Evolutionary conservation across 2,797 vertebrate species (phyloP).

Genomic region (Coreius guichenoti): DNA sequence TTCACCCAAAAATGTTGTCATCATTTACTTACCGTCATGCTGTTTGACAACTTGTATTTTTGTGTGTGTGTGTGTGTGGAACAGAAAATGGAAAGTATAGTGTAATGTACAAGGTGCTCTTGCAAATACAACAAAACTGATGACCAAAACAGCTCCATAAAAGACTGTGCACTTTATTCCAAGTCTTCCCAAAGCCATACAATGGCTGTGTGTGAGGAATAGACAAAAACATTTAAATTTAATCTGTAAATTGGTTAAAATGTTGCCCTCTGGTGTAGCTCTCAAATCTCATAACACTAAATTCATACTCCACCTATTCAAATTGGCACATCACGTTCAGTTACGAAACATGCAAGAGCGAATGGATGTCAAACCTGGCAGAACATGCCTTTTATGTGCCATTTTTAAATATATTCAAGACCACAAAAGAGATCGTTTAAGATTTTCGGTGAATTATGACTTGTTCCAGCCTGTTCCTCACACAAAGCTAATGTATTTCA

Average conservation of each 20-base stretch:
- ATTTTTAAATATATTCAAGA: neutral
- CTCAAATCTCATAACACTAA: neutral
- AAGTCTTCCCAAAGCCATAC: neutral
- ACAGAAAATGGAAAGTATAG: neutral
- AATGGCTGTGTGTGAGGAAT: neutral
- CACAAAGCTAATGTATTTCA: neutral
- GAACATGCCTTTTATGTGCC: neutral
- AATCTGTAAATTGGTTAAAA: neutral
- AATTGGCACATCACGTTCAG: neutral
- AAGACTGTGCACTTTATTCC: neutral
- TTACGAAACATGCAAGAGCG: neutral
- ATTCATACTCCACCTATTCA: neutral
- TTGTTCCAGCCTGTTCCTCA: neutral
- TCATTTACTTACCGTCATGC: neutral
- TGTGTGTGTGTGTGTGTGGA: neutral
- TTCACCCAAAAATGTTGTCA: conserved; percentile 7
- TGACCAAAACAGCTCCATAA: conserved; percentile 3
- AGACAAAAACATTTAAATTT: neutral
- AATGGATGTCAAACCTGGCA: neutral
- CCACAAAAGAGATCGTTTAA: neutral
- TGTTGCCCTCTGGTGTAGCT: neutral
- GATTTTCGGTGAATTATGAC: neutral
- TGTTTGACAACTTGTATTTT: neutral
- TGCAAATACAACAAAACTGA: neutral
- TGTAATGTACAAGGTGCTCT: neutral